Conservation (phyloP, 2,888 invertebrate species). For the Amphipyra tragopoginis region DNA sequence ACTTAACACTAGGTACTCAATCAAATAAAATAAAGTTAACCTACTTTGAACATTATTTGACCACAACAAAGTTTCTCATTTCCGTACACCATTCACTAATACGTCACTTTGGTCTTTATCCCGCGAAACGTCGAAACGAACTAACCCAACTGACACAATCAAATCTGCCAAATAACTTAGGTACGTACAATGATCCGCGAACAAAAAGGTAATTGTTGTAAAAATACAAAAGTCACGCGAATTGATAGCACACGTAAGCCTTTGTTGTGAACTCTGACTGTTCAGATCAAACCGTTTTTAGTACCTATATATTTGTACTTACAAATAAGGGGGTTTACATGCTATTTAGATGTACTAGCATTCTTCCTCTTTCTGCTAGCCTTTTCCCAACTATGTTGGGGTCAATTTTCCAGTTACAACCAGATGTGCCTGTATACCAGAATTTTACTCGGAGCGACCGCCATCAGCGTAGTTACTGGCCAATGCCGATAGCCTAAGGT, state of each 20-base stretch:
- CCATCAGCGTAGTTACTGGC: no score
- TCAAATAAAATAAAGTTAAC: constrained; percentile 9
- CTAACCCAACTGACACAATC: constrained; percentile 18
- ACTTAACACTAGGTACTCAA: no score
- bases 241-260: constrained; percentile 73
- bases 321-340: constrained; percentile 32
- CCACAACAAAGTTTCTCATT: constrained; percentile 18
- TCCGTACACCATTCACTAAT: constrained; percentile 4
- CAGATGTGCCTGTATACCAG: no score
- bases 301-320: constrained; percentile 27
- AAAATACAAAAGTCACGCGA: constrained; percentile 69
- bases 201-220: constrained; percentile 36
- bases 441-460: no score
- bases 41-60: constrained; percentile 35
- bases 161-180: constrained; percentile 26
- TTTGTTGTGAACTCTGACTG: constrained; percentile 44
- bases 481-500: no score
- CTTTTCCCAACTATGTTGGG: no score
- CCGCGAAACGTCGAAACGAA: constrained; percentile 10
- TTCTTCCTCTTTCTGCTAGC: no score
- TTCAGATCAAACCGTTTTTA: constrained; percentile 22
- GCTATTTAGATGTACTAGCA: not conserved
- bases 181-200: constrained; percentile 17
- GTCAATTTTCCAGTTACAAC: no score
- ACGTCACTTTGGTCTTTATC: constrained; percentile 22